Conservation (phyloP, 2,797 vertebrate genomes). For the Alectoris magna region DNA sequence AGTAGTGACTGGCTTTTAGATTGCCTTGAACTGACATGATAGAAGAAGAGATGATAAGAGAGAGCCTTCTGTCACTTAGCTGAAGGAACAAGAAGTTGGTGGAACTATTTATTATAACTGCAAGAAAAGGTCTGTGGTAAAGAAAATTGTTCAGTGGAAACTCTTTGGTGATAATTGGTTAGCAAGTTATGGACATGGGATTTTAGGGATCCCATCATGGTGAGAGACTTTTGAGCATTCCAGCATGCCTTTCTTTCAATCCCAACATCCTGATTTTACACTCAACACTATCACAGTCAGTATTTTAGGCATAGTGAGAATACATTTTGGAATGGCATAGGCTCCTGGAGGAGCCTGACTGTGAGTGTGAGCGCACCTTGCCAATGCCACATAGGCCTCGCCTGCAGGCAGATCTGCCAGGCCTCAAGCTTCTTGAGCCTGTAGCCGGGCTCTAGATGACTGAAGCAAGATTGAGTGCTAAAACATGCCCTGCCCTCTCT, state of each 20-base stretch:
- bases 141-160: neutral
- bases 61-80: neutral
- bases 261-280: neutral
- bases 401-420: neutral
- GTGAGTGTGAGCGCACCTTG: neutral
- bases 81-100: neutral
- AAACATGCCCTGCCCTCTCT: slow-evolving; percentile 57
- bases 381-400: neutral
- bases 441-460: neutral
- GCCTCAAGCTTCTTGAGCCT: neutral
- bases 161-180: neutral
- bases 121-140: neutral
- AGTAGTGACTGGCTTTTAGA: neutral
- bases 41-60: neutral
- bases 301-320: neutral
- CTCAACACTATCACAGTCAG: neutral
- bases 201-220: neutral
- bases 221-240: neutral
- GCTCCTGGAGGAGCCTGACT: neutral
- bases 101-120: neutral
- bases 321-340: rapidly evolving
- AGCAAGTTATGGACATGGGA: neutral
- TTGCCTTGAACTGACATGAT: neutral
- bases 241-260: neutral
- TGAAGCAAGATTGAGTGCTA: slow-evolving; percentile 20